These are phyloP conservation scores for Stenodera caucasica DNA, from an alignment of 2,888 invertebrate species.

Conservation along the genomic window DNA sequence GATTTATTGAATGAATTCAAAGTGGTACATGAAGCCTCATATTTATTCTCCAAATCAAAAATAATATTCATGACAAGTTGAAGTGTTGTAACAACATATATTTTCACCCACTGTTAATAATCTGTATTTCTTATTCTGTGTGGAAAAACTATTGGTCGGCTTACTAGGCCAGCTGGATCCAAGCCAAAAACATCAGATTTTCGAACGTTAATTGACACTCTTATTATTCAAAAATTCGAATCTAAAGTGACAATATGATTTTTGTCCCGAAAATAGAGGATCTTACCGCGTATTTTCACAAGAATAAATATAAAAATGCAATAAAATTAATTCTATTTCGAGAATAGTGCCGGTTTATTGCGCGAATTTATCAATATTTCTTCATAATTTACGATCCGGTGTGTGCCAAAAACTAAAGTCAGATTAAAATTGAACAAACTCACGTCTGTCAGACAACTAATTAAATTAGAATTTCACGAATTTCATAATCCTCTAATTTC, in stretches of 20 bases:
- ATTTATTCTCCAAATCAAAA: background rate
- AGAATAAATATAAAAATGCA: too few relatives aligned
- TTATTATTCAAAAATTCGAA: slow-evolving; percentile 14
- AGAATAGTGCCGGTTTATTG: too few relatives aligned
- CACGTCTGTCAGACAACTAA: background rate
- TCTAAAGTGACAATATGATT: background rate
- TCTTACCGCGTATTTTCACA: too few relatives aligned
- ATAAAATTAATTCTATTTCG: too few relatives aligned
- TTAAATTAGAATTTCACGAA: background rate
- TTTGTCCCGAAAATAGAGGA: too few relatives aligned
- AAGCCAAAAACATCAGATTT: slow-evolving; percentile 24
- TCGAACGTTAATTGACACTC: slow-evolving; percentile 23
- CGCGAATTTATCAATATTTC: too few relatives aligned
- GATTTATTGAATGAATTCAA: background rate
- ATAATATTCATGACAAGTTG: background rate
- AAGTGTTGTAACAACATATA: slow-evolving; percentile 1
- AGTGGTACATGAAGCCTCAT: background rate
- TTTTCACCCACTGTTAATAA: background rate
- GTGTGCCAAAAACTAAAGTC: background rate
- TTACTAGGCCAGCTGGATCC: slow-evolving; percentile 19
- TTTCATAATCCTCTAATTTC: too few relatives aligned
- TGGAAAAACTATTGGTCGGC: background rate
- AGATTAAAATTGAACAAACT: background rate
- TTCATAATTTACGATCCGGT: too few relatives aligned
- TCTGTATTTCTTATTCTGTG: background rate